These are phyloP conservation scores for Prinia subflava DNA, from an alignment of 2,113 vertebrate species.

Conservation along the genomic window DNA sequence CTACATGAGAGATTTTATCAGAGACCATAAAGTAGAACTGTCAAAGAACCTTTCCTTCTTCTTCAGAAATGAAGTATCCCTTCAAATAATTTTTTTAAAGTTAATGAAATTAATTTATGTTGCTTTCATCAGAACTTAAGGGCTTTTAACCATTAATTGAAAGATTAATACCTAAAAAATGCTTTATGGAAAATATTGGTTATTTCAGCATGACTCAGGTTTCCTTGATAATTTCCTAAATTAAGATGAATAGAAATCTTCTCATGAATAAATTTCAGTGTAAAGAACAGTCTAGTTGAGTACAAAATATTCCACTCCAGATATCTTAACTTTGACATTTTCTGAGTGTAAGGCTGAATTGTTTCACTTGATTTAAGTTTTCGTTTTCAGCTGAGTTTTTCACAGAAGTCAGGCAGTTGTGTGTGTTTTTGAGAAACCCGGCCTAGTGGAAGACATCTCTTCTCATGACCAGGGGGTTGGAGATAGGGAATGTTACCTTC, in stretches of 20 bases:
- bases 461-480: accelerated
- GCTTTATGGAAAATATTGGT: not conserved
- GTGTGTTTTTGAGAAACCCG: not conserved
- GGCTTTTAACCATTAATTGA: not conserved
- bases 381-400: not conserved
- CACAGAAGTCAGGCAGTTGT: not conserved
- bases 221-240: not conserved
- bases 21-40: not conserved
- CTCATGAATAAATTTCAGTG: not conserved
- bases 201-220: not conserved
- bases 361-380: not conserved
- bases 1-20: not conserved
- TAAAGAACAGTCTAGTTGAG: not conserved
- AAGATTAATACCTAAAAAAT: not conserved
- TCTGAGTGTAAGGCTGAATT: not conserved
- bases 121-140: not conserved
- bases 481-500: not conserved
- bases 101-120: not conserved
- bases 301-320: not conserved
- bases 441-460: not conserved
- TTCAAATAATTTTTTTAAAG: not conserved
- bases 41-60: not conserved
- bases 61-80: not conserved
- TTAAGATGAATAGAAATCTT: not conserved
- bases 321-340: not conserved